These are phyloP conservation scores for Microchrysa polita DNA, from an alignment of 2,888 invertebrate species.

Conservation along the genomic window DNA sequence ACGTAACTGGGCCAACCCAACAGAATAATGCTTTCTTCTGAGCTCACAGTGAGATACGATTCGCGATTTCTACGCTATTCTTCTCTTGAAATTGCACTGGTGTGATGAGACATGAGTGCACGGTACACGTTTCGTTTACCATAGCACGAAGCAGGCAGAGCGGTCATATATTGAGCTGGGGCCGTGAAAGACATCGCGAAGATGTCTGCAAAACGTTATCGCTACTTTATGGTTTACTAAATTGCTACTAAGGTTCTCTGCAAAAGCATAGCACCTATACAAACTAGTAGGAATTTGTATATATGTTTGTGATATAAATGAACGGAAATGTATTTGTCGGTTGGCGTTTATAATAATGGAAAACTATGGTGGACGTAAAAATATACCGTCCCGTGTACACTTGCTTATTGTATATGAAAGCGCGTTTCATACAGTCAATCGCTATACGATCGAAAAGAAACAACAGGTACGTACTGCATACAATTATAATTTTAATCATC, in stretches of 20 bases:
- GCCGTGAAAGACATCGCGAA: too few species aligned
- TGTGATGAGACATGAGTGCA: background rate
- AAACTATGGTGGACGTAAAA: too few species aligned
- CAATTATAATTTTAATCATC: slow-evolving; percentile 16
- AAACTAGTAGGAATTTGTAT: background rate
- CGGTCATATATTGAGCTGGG: background rate
- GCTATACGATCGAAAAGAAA: background rate
- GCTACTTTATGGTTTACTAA: background rate
- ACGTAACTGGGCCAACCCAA: too few species aligned
- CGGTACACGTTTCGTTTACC: slow-evolving; percentile 2
- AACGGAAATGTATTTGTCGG: too few species aligned
- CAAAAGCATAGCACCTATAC: background rate
- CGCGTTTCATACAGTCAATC: slow-evolving; percentile 5
- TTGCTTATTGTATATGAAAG: background rate
- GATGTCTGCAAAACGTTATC: background rate
- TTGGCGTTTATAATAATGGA: too few species aligned
- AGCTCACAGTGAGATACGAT: background rate
- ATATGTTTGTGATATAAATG: too few species aligned
- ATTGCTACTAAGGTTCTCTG: background rate
- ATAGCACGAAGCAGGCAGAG: too few species aligned
- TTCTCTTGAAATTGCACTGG: background rate
- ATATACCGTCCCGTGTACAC: background rate
- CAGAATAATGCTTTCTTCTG: too few species aligned
- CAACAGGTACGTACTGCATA: background rate
- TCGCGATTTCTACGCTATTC: background rate